Conservation (phyloP, 35 echinoderm and acorn worm species). For the Acanthaster planci region DNA sequence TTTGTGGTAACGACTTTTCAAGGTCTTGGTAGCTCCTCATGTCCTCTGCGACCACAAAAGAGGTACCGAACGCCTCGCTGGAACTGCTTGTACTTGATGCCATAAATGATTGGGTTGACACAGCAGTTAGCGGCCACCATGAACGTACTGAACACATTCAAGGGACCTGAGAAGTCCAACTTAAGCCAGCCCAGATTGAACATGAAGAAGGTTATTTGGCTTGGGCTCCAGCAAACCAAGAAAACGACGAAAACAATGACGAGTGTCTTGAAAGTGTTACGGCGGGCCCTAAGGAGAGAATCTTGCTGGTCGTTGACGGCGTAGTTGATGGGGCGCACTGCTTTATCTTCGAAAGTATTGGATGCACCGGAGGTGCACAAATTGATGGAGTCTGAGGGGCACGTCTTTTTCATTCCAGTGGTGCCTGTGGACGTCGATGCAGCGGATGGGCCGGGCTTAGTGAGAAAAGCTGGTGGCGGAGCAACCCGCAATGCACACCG, state of each 20-base stretch:
- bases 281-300: neutral
- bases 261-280: slow-evolving; percentile 29
- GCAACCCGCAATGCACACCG: neutral
- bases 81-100: slow-evolving; percentile 32
- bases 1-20: too few relatives aligned
- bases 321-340: neutral
- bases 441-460: neutral
- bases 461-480: neutral
- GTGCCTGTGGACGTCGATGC: too few relatives aligned
- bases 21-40: too few relatives aligned
- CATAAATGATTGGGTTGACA: slow-evolving; percentile 43
- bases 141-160: neutral
- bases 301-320: slow-evolving; percentile 21
- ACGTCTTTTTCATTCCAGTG: too few relatives aligned
- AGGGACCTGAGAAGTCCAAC: neutral
- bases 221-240: slow-evolving; percentile 49
- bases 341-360: too few relatives aligned
- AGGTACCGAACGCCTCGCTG: neutral
- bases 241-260: slow-evolving; percentile 41
- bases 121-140: slow-evolving; percentile 22
- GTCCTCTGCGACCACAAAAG: neutral
- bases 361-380: too few relatives aligned
- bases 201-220: slow-evolving; percentile 2
- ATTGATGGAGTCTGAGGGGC: too few relatives aligned
- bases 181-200: slow-evolving; percentile 20